Percentiles rank a stretch among this genome's conserved stretches.
Evolutionary conservation across 2,888 invertebrate species (phyloP).

Genomic region (Macrosiphum euphorbiae): DNA sequence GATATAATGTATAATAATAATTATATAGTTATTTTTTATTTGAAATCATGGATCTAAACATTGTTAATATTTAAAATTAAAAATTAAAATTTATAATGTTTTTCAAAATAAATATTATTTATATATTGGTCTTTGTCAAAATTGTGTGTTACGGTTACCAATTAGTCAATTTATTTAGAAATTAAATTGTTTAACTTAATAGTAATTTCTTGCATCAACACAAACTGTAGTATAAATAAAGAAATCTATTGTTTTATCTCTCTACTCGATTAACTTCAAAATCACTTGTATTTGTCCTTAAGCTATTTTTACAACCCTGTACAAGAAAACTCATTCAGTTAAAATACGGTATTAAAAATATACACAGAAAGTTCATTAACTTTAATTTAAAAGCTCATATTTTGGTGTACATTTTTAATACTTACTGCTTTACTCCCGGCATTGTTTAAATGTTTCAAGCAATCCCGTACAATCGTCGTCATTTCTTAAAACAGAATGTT

Average conservation of each 20-base stretch:
- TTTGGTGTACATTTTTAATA: neutral
- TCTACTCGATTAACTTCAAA: slow-evolving; percentile 8
- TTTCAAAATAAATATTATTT: neutral
- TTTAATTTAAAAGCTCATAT: slow-evolving; percentile 23
- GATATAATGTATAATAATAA: neutral
- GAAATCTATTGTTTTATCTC: neutral
- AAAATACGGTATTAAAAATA: neutral
- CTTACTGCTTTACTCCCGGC: neutral
- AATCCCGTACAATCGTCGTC: neutral
- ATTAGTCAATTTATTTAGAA: neutral
- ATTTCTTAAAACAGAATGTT: neutral
- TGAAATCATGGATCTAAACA: neutral
- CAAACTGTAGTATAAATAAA: slow-evolving; percentile 1
- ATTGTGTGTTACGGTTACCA: neutral
- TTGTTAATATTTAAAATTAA: neutral
- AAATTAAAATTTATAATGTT: neutral
- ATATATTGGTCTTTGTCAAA: neutral
- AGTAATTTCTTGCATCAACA: neutral
- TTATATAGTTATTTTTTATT: neutral
- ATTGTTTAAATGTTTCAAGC: neutral
- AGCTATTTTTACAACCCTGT: neutral
- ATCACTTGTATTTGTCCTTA: neutral
- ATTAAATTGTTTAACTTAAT: neutral
- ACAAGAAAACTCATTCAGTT: neutral
- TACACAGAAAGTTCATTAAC: neutral